Evolutionary conservation across 2,888 invertebrate species (phyloP), one percentile per base, ranked within the genome.

Genomic region (Cryptocheilus praepositus): DNA sequence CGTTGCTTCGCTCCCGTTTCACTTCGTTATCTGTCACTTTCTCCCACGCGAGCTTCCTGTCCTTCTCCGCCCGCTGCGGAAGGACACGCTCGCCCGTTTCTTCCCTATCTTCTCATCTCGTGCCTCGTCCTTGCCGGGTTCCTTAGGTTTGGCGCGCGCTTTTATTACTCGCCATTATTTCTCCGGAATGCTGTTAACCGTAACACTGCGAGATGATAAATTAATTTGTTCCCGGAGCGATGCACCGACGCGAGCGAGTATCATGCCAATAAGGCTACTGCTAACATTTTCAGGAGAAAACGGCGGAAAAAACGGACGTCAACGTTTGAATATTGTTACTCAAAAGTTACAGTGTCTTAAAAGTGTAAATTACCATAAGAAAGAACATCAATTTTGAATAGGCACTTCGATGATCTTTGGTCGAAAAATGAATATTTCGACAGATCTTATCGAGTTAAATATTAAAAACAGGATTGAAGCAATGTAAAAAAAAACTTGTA

Each of bases 131-230:
- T 49, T 36, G 28, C 19, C 59, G 45, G 54, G 5, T 21, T 52
- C 61, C 71, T 71, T 64, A 70, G 66, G 64, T 67, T 66, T 56
- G 68, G 63, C 65, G 66, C 64, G 58, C 65, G 56, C 72, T 69
- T 74, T 74, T 69, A 72, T 76, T 69, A 74, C 65, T 63, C 49
- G 49, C 71, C 70, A 74, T 78, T 78, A 72, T 74, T 76, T 74
- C 74, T 45, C 55, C 62, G 63, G 64, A 71, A 71, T 69, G 67
- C 67, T 74, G 66, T 78, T 78, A 74, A 77, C 74, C 69, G 69
- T 72, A 72, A 73, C 73, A 66, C 69, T 67, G 61, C 53, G 64
- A 74, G 71, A 74, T 76, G 74, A 76, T 78, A 76, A 77, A 78
- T 77, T 78, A 77, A 78, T 78, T 78, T 77, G 70, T 72, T 70